These are phyloP conservation scores for Atrichornis clamosus DNA, from an alignment of 2,113 vertebrate species.

Conservation along the genomic window DNA sequence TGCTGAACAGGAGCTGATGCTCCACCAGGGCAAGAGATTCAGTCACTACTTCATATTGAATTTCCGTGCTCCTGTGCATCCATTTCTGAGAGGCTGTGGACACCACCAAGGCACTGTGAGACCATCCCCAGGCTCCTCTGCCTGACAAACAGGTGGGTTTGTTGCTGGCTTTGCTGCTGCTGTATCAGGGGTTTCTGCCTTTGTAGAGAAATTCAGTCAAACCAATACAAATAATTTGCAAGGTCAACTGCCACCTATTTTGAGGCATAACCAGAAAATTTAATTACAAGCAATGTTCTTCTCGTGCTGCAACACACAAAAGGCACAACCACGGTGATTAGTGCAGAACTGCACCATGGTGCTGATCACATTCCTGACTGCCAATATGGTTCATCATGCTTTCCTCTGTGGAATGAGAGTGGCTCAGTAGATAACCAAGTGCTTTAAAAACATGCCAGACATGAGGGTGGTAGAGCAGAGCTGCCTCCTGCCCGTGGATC, in stretches of 20 bases:
- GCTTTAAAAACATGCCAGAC: background rate
- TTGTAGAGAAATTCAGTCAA: background rate
- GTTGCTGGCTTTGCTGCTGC: background rate
- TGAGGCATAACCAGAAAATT: background rate
- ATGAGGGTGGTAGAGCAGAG: background rate
- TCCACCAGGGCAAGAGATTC: background rate
- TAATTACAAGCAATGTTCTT: background rate
- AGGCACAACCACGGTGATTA: fast-evolving
- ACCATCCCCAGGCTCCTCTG: background rate
- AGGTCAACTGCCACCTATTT: background rate
- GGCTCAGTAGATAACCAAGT: background rate
- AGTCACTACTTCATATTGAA: background rate
- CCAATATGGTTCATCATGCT: fast-evolving
- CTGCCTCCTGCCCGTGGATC: background rate
- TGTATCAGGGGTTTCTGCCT: background rate
- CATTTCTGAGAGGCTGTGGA: background rate
- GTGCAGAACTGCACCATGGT: fast-evolving
- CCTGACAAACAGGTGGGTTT: background rate
- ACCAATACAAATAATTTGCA: background rate
- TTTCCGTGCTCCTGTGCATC: fast-evolving
- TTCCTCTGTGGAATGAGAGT: background rate
- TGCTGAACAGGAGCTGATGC: background rate
- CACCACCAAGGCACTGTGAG: background rate
- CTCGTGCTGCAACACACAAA: background rate
- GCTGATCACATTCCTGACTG: background rate